Evolutionary conservation across 2,888 invertebrate genomes (phyloP), one percentile per base, ranked within the genome.

Genomic region (Drosophila paucipuncta): DNA sequence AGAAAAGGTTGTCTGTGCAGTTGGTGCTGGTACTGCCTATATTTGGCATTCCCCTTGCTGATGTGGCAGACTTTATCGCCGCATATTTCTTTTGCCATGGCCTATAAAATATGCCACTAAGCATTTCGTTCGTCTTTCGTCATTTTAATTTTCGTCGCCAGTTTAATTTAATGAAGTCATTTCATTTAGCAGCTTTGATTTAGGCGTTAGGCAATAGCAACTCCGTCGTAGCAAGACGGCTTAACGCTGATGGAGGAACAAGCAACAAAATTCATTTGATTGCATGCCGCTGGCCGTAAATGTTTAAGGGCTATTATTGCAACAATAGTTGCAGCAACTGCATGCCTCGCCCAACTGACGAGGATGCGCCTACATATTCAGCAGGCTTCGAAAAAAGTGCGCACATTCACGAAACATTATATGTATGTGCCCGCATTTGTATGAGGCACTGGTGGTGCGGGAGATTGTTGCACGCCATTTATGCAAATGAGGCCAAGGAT

Each of bases 401-500:
- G 11, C 50, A 57, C 33, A 49, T 33, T 50, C 25, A 39, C 50
- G 31, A 35, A 33, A 16, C 18, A 47, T 25, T 50, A 65, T 35
- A 65, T 57, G 41, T 28, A n/a, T 64, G 33, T 47, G 9, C 0
- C 22, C 43, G 22, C 11, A 62, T 47, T n/a, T 64, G 33, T 22
- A 7, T 49, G 35, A 22, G 49, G n/a, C 53, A 58, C 49, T 16
- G 28, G 18, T 6, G 30, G 31, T 3, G 25, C 39, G 16, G 35
- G n/a, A 30, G 52, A n/a, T 11, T 28, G 25, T 60, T 79, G 62
- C 74, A 70, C 86, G 77, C 72, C 86, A 82, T 86, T 88, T 88
- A 88, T 88, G 88, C 85, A 88, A 88, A 88, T 88, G 87, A 86
- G 89, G 75, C 80, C 89, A 90, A 89, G 80, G 83, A 86, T 88